Conservation (phyloP, 2,113 vertebrate species). For the Myrmophylax atrothorax region DNA sequence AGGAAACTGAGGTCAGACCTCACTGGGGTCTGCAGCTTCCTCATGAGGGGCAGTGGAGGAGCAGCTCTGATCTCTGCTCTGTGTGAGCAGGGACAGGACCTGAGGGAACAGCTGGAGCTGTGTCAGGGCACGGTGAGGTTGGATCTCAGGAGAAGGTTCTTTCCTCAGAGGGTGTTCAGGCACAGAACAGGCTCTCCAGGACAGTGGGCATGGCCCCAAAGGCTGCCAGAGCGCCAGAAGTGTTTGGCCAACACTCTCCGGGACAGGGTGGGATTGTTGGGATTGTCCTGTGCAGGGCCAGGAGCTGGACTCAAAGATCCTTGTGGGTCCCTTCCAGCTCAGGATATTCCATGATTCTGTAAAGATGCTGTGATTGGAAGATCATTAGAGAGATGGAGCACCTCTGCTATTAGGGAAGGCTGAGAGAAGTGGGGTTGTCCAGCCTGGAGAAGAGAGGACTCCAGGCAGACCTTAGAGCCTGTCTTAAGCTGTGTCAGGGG, state of each 20-base stretch:
- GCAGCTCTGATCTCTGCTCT: background rate
- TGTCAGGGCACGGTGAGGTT: background rate
- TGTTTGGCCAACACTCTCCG: accelerated
- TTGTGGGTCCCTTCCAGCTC: background rate
- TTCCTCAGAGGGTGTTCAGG: accelerated
- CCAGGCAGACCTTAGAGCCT: background rate
- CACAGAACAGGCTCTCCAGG: background rate
- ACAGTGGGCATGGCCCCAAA: accelerated
- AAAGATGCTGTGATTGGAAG: background rate
- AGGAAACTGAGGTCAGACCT: background rate
- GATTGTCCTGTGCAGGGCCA: background rate
- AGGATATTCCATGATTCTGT: background rate
- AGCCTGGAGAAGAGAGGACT: background rate
- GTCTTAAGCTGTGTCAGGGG: no score
- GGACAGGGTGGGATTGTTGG: background rate
- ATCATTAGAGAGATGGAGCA: background rate
- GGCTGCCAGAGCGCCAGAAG: background rate
- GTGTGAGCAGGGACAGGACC: background rate
- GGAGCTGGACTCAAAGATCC: background rate
- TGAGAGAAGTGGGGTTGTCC: background rate
- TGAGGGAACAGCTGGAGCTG: background rate
- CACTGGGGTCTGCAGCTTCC: background rate
- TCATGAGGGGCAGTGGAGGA: background rate
- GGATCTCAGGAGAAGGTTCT: background rate
- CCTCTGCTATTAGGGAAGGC: background rate